A percentile compares a stretch with the other conserved stretches of the same genome.
Evolutionary conservation across 2,888 invertebrate species (phyloP).

Genomic region (Neuroscelio doddi): DNA sequence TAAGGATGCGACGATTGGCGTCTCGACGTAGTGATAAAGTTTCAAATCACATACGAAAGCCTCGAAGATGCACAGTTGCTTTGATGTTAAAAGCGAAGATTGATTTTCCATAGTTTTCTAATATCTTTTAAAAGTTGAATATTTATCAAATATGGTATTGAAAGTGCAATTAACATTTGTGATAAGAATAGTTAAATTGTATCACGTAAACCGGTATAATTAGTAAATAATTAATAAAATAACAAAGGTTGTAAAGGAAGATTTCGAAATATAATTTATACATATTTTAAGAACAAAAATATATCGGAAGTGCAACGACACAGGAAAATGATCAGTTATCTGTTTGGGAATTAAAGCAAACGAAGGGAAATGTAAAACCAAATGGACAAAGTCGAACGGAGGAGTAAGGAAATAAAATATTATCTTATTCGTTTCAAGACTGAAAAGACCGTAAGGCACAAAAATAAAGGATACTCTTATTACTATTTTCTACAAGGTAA

Average conservation of each 20-base stretch:
- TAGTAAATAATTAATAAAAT: too few relatives aligned
- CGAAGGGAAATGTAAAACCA: constrained; percentile 44
- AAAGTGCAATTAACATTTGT: too few relatives aligned
- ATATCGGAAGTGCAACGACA: constrained; percentile 25
- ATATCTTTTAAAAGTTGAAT: too few relatives aligned
- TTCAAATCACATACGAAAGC: constrained; percentile 54
- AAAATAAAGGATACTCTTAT: too few relatives aligned
- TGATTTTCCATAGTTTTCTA: background rate
- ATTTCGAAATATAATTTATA: too few relatives aligned
- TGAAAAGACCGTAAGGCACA: too few relatives aligned
- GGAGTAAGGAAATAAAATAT: constrained; percentile 49
- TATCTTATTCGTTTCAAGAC: constrained; percentile 30
- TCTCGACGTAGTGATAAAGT: constrained; percentile 55
- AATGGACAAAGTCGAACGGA: constrained; percentile 26
- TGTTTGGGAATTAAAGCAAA: constrained; percentile 49
- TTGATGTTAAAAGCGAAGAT: background rate
- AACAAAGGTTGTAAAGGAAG: too few relatives aligned
- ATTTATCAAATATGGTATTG: too few relatives aligned
- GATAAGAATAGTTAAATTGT: too few relatives aligned
- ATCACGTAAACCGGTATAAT: too few relatives aligned
- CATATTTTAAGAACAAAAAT: constrained; percentile 1
- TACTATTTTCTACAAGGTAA: too few relatives aligned
- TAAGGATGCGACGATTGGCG: constrained; percentile 64
- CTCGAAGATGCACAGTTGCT: background rate
- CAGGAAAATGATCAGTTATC: constrained; percentile 51